These are phyloP conservation scores for Lycia hirtaria DNA, from an alignment of 2,888 invertebrate species.

Conservation along the genomic window DNA sequence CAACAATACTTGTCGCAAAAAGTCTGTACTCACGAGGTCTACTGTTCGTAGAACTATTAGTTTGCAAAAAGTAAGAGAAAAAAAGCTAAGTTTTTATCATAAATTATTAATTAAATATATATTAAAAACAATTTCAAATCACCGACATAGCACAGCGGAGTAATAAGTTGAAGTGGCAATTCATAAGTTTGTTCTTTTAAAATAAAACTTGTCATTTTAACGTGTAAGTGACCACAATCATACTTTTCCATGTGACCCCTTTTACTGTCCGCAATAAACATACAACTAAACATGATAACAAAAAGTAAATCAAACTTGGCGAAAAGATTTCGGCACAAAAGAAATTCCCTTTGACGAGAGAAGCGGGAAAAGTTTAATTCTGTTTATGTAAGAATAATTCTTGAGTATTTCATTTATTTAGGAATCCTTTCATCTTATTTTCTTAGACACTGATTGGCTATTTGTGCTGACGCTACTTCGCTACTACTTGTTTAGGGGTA, in stretches of 20 bases:
- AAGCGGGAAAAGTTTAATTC: slow-evolving; percentile 41
- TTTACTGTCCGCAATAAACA: slow-evolving; percentile 37
- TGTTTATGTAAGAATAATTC: slow-evolving; percentile 41
- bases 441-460: slow-evolving; percentile 23
- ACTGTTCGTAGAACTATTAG: too few relatives aligned
- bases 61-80: too few relatives aligned
- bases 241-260: slow-evolving; percentile 9
- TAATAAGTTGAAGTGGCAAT: too few relatives aligned
- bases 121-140: too few relatives aligned
- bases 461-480: slow-evolving; percentile 18
- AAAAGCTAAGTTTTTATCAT: too few relatives aligned
- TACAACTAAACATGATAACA: slow-evolving; percentile 45
- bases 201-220: too few relatives aligned
- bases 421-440: slow-evolving; percentile 37
- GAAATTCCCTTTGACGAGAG: slow-evolving; percentile 40
- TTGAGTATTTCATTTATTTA: slow-evolving; percentile 35
- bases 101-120: too few relatives aligned
- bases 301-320: slow-evolving; percentile 58
- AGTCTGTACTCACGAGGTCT: too few relatives aligned
- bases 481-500: too few relatives aligned
- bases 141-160: too few relatives aligned
- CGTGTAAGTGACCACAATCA: not conserved
- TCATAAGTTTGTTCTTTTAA: too few relatives aligned
- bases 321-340: slow-evolving; percentile 46
- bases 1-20: too few relatives aligned